Conservation (phyloP, 64 coral and sea anemone species). For the Orbicella faveolata region DNA sequence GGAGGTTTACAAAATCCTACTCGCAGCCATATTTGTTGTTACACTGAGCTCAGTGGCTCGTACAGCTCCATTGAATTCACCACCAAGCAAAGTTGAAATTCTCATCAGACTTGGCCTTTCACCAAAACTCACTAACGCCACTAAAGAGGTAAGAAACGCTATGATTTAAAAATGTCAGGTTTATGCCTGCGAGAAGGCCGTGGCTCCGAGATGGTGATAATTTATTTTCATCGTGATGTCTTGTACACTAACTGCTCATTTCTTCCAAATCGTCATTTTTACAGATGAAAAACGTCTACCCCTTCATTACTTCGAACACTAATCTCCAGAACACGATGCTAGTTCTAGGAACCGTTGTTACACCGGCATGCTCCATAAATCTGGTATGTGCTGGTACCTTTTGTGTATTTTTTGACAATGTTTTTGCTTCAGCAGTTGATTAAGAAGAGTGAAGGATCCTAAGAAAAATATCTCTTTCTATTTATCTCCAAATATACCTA, state of each 20-base stretch:
- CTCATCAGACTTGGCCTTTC: neutral
- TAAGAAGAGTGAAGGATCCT: too few species aligned
- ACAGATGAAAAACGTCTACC: neutral
- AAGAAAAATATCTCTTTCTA: too few species aligned
- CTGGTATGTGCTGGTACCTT: neutral
- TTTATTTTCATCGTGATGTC: neutral
- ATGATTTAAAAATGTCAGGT: neutral
- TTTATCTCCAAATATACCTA: too few species aligned
- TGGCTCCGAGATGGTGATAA: neutral
- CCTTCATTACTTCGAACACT: neutral
- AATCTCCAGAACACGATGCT: neutral
- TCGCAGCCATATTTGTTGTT: neutral
- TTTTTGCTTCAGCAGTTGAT: neutral
- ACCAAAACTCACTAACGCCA: neutral
- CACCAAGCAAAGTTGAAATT: neutral
- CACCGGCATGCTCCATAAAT: neutral
- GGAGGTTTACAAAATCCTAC: neutral
- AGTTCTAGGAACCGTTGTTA: neutral
- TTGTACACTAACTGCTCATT: neutral
- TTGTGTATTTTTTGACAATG: neutral
- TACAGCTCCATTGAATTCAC: neutral
- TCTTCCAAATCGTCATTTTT: neutral
- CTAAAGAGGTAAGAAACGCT: neutral
- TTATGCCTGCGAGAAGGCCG: neutral
- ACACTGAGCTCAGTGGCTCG: neutral